These are phyloP conservation scores for Lytechinus variegatus DNA, from an alignment of 35 echinoderm and acorn worm species.

Conservation along the genomic window DNA sequence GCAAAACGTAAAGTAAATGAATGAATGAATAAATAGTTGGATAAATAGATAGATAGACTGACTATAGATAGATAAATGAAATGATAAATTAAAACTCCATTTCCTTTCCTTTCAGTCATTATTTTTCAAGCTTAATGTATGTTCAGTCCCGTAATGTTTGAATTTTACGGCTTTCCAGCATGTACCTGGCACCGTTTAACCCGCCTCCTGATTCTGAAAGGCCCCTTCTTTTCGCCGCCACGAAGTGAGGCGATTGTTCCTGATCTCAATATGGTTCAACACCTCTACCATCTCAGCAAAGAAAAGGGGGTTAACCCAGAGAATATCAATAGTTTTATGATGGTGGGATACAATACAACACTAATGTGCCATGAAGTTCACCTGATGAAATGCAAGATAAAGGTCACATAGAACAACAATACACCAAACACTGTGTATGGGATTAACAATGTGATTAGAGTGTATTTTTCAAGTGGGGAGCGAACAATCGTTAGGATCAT, in stretches of 20 bases:
- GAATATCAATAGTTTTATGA: neutral
- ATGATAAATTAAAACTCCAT: too few species aligned
- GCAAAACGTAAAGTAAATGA: too few species aligned
- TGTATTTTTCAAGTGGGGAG: neutral
- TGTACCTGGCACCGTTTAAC: neutral
- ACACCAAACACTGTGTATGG: neutral
- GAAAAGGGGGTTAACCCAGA: neutral
- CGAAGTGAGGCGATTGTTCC: neutral
- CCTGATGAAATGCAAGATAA: neutral
- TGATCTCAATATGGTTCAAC: neutral
- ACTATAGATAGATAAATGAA: too few species aligned
- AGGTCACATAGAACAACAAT: neutral
- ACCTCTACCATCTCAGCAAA: neutral
- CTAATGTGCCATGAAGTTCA: constrained; percentile 9
- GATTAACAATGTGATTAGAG: constrained; percentile 4
- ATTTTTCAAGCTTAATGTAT: too few species aligned
- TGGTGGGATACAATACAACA: neutral
- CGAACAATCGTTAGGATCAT: neutral
- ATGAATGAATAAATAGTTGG: too few species aligned
- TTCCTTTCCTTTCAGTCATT: too few species aligned
- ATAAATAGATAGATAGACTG: too few species aligned
- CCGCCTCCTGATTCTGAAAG: neutral
- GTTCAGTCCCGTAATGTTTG: neutral
- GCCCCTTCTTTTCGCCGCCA: neutral
- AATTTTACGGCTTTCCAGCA: neutral